phyloP scores from a whole-genome alignment of 2,888 invertebrate species.

The Microctonus hyperodae region DNA sequence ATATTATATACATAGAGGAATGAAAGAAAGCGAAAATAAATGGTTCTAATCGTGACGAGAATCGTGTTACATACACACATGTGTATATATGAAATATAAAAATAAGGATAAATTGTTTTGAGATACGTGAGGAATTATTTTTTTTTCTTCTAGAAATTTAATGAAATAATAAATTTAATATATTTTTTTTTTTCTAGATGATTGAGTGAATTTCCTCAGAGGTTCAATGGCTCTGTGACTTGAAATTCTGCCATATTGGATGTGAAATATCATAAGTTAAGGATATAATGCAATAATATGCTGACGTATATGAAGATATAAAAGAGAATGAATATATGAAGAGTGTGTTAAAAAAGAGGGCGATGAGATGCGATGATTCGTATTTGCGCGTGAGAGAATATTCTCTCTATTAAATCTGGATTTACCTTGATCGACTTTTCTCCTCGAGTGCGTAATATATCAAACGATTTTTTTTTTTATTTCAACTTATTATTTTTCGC shows the following conservation, averaged over 20 bases:
- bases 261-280: conserved; percentile 53
- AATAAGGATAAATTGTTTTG: conserved; percentile 9
- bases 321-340: conserved; percentile 9
- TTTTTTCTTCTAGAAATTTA: neutral
- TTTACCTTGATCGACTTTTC: conserved; percentile 41
- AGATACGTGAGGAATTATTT: conserved; percentile 6
- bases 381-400: conserved; percentile 8
- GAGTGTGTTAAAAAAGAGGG: conserved; percentile 28
- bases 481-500: neutral
- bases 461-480: conserved; percentile 16
- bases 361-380: conserved; percentile 33
- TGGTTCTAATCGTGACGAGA: conserved; percentile 16
- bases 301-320: conserved; percentile 47
- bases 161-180: neutral
- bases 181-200: neutral
- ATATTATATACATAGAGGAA: neutral
- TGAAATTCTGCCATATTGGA: conserved; percentile 48
- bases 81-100: neutral
- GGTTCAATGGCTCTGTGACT: neutral
- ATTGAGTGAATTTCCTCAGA: neutral
- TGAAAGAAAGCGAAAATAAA: neutral
- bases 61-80: neutral
- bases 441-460: conserved; percentile 19
- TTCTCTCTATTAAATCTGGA: conserved; percentile 54
- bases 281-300: conserved; percentile 59